phyloP scores from a whole-genome alignment of 2,113 vertebrate species.

The Clinocottus analis region DNA sequence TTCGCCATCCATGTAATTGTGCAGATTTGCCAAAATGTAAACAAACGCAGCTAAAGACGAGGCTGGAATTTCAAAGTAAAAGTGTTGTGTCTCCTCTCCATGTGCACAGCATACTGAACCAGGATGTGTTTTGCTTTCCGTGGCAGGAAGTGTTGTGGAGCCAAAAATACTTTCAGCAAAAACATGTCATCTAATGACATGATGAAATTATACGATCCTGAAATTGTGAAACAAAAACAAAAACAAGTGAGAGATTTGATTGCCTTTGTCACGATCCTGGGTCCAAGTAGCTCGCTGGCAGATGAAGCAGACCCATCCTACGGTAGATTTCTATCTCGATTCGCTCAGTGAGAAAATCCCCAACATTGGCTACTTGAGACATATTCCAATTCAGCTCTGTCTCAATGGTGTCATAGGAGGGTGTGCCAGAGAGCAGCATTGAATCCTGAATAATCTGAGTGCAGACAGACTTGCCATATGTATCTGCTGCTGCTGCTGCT shows the following conservation, averaged over 20 bases:
- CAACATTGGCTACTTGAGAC: constrained; percentile 55
- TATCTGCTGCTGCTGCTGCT: constrained; percentile 49
- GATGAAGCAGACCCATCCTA: constrained; percentile 44
- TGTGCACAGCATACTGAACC: constrained; percentile 32
- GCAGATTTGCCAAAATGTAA: not conserved
- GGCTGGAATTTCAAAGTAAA: constrained; percentile 55
- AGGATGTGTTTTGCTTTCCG: constrained; percentile 31
- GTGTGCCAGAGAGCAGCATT: constrained; percentile 69
- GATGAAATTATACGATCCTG: too few species aligned
- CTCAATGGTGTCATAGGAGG: constrained; percentile 67
- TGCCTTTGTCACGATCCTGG: constrained; percentile 28
- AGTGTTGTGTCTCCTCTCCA: constrained; percentile 49
- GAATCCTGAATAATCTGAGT: constrained; percentile 73
- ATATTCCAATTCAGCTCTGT: constrained; percentile 52
- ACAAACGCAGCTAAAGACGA: constrained; percentile 30
- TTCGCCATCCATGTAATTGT: not conserved
- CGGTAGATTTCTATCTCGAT: constrained; percentile 44
- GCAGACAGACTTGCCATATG: constrained; percentile 54
- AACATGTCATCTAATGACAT: constrained; percentile 35
- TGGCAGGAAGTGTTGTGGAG: constrained; percentile 29
- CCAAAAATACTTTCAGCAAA: constrained; percentile 23
- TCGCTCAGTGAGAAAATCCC: constrained; percentile 59
- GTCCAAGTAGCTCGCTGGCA: constrained; percentile 36
- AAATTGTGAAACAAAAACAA: constrained; percentile 23
- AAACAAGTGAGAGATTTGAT: constrained; percentile 38